Percentiles rank a stretch among this genome's conserved stretches.
These are phyloP conservation scores for Meghimatium bilineatum DNA, from an alignment of 2,888 invertebrate genomes.

Conservation along the genomic window DNA sequence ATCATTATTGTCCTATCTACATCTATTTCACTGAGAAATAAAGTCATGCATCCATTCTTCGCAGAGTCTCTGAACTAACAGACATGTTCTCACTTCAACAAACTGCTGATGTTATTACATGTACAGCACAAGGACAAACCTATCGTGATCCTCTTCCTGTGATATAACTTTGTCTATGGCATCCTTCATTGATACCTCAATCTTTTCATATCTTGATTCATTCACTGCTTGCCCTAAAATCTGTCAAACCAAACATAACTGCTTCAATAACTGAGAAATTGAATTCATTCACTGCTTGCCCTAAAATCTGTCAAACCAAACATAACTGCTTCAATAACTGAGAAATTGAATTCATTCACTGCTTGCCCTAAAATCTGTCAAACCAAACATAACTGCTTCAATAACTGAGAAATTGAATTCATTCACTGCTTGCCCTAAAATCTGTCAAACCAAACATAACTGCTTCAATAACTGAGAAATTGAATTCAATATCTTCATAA, in stretches of 20 bases:
- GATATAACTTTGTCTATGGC: constrained; percentile 55
- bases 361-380: constrained; percentile 53
- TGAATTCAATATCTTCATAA: too few relatives aligned
- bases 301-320: constrained; percentile 44
- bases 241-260: constrained; percentile 26
- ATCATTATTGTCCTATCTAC: too few relatives aligned
- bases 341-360: constrained; percentile 55
- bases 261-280: not conserved
- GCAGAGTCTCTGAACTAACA: too few relatives aligned
- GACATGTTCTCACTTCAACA: too few relatives aligned
- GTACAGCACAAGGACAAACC: constrained; percentile 9
- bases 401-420: too few relatives aligned
- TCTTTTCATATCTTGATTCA: constrained; percentile 47
- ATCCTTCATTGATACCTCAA: constrained; percentile 58
- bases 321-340: not conserved
- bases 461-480: not conserved
- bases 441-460: constrained; percentile 34
- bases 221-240: constrained; percentile 55
- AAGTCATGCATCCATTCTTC: too few relatives aligned
- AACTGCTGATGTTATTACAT: too few relatives aligned
- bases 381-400: not conserved
- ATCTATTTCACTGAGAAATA: too few relatives aligned
- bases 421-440: constrained; percentile 54
- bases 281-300: constrained; percentile 56
- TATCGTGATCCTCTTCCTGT: not conserved